These are phyloP conservation scores for Chironex yamaguchii DNA, from an alignment of 30 jellyfish, hydroid and myxozoan genomes.

Conservation along the genomic window DNA sequence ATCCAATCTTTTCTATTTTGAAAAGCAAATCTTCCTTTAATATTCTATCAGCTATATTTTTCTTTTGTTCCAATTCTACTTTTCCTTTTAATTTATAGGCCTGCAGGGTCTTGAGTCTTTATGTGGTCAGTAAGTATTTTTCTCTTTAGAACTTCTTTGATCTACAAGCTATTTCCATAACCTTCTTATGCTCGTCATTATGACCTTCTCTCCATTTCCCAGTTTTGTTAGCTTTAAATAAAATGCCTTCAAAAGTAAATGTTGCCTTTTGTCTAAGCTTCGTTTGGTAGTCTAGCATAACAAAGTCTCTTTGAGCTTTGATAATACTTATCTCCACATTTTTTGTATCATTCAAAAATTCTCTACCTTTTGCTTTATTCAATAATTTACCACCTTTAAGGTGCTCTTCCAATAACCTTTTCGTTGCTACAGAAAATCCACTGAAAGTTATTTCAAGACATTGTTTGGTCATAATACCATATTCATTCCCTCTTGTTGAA, in stretches of 20 bases:
- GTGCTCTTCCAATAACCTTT: too few relatives aligned
- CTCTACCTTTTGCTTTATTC: neutral
- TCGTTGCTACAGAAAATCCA: too few relatives aligned
- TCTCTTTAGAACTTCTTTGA: slow-evolving; percentile 4
- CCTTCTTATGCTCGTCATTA: neutral
- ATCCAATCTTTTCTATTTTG: too few relatives aligned
- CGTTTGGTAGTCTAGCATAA: slow-evolving; percentile 32
- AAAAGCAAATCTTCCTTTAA: too few relatives aligned
- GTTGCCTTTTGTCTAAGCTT: slow-evolving; percentile 15
- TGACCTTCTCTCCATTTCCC: slow-evolving; percentile 15
- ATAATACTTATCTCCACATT: slow-evolving; percentile 32
- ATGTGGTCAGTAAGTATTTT: neutral
- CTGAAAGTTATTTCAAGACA: too few relatives aligned
- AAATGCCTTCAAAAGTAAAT: slow-evolving; percentile 23
- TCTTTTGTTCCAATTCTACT: too few relatives aligned
- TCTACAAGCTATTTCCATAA: slow-evolving; percentile 20
- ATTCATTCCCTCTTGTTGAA: slow-evolving; percentile 1
- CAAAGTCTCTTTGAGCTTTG: slow-evolving; percentile 31
- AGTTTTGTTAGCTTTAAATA: slow-evolving; percentile 18
- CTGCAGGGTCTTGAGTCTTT: too few relatives aligned
- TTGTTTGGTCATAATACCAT: slow-evolving; percentile 11
- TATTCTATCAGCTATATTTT: too few relatives aligned
- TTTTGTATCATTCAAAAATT: slow-evolving; percentile 9
- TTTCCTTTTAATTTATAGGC: too few relatives aligned
- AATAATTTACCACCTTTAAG: too few relatives aligned